Evolutionary conservation across 1,140 invertebrate genomes (phyloP), one percentile per base, ranked within the genome.

Genomic region (Scaptodrosophila lebanonensis): DNA sequence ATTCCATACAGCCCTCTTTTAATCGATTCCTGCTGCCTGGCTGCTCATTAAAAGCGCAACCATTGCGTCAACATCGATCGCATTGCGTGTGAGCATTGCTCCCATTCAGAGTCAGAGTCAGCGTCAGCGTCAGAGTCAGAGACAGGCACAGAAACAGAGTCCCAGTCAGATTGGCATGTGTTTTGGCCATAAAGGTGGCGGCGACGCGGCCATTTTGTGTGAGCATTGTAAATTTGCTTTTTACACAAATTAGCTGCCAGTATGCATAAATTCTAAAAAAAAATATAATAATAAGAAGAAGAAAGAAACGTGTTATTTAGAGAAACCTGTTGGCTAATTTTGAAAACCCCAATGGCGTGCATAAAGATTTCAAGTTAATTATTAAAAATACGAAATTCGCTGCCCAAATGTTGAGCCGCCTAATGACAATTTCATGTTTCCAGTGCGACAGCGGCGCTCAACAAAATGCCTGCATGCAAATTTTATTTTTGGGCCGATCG

Each of bases 21-120:
- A 15, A 33, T n/a, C n/a, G n/a, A n/a, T n/a, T n/a, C n/a, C n/a
- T n/a, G n/a, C n/a, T n/a, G n/a, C n/a, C n/a, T n/a, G 33, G 49
- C 60, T 75, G 75, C 76, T 82, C 76, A 82, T 82, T 82, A 82
- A 82, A 82, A 82, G 66, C 66, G 66, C 69, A 82, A 70, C 75
- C 69, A 82, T 75, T 50, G 62, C 50, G 32, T 35, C 44, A 43
- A 54, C 30, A 16, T 13, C 18, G 35, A 13, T 69, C 32, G 51
- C 58, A 50, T 73, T 73, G 73, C 73, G 68, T 79, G 73, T 79
- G n/a, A n/a, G 32, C 60, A 68, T 52, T 79, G 75, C 56, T 48
- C 42, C 22, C 40, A 29, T 33, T 13, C 35, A 17, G 57, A 40
- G 56, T 43, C 47, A 36, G 43, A 56, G 49, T 52, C 54, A 29